Percentiles rank a stretch among this genome's conserved stretches.
Evolutionary conservation across 2,888 invertebrate genomes (phyloP).

Genomic region (Sylvicola fuscatus): DNA sequence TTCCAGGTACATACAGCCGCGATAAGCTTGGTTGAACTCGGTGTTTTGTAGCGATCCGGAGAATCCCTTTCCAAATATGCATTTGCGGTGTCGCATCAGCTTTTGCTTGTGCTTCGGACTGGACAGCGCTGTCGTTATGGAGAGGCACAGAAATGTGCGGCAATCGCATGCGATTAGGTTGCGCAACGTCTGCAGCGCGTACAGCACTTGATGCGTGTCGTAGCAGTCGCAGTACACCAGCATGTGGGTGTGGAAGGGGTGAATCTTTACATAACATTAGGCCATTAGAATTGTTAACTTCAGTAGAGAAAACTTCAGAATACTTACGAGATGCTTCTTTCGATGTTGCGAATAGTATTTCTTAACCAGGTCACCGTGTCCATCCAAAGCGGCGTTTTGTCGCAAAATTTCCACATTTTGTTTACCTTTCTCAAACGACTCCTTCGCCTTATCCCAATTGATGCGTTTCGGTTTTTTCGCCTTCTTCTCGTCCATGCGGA

Average conservation of each 20-base stretch:
- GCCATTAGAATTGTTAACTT: no score
- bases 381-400: slow-evolving; percentile 15
- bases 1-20: slow-evolving; percentile 65
- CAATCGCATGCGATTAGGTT: slow-evolving; percentile 50
- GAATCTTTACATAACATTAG: slow-evolving; percentile 19
- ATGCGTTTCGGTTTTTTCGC: slow-evolving; percentile 14
- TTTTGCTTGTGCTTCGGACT: slow-evolving; percentile 31
- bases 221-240: slow-evolving; percentile 61
- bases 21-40: slow-evolving; percentile 45
- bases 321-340: no score
- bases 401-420: slow-evolving; percentile 24
- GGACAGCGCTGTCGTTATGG: slow-evolving; percentile 51
- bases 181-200: slow-evolving; percentile 52
- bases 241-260: slow-evolving; percentile 66
- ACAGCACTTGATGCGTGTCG: slow-evolving; percentile 49
- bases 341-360: neutral
- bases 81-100: slow-evolving; percentile 47
- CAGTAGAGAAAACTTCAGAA: no score
- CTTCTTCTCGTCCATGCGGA: slow-evolving; percentile 16
- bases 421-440: slow-evolving; percentile 19
- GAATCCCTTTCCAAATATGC: slow-evolving; percentile 49
- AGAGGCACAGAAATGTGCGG: slow-evolving; percentile 48
- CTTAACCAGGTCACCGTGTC: slow-evolving; percentile 9
- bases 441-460: neutral
- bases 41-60: slow-evolving; percentile 35